Evolutionary conservation across 2,888 invertebrate genomes (phyloP).

Genomic region (Drosophila pseudotalamancana): DNA sequence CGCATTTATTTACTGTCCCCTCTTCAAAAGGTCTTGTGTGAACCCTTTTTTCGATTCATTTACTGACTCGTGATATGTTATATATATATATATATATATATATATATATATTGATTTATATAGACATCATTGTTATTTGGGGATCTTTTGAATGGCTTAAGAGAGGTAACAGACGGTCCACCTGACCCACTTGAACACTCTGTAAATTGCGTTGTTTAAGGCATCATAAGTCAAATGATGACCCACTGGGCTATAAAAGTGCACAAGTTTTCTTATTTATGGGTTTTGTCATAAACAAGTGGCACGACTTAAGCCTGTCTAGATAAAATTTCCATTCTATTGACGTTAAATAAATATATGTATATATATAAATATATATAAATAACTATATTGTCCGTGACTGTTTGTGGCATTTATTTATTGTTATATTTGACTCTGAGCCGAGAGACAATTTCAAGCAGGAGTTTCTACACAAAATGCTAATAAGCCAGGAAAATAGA

Average conservation of each 20-base stretch:
- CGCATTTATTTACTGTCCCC: neutral
- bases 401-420: conserved; percentile 43
- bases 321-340: conserved; percentile 20
- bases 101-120: conserved; percentile 34
- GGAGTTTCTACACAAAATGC: conserved; percentile 37
- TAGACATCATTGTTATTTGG: conserved; percentile 21
- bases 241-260: conserved; percentile 20
- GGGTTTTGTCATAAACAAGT: conserved; percentile 21
- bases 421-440: conserved; percentile 23
- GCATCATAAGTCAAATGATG: conserved; percentile 25
- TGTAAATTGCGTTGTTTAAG: neutral
- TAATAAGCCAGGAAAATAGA: conserved; percentile 34
- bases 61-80: no score
- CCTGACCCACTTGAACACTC: conserved; percentile 3
- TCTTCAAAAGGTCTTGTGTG: conserved; percentile 12
- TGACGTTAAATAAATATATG: conserved; percentile 1
- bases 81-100: no score
- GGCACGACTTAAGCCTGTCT: conserved; percentile 11
- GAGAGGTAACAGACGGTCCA: neutral
- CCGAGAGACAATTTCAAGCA: conserved; percentile 2
- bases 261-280: conserved; percentile 36
- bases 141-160: conserved; percentile 7
- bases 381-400: neutral
- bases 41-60: conserved; percentile 30
- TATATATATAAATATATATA: conserved; percentile 10